Evolutionary conservation across 2,888 invertebrate species (phyloP).

Genomic region (Boloria euphrosyne): DNA sequence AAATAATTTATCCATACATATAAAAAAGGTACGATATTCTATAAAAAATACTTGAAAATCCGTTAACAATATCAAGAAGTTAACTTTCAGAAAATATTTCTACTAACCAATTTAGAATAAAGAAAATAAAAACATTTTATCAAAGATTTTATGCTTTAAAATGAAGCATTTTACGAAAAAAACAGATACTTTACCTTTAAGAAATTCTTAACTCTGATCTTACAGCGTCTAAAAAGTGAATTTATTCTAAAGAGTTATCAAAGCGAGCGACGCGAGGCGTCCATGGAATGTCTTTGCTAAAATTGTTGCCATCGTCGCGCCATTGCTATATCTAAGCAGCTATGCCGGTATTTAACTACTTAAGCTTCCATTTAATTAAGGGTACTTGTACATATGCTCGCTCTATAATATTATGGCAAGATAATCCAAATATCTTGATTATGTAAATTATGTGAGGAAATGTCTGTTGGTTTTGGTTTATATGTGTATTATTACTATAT

Average conservation of each 20-base stretch:
- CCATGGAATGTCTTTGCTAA: constrained; percentile 72
- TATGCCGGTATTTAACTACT: constrained; percentile 54
- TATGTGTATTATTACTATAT: too few relatives aligned
- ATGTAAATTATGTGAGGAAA: not conserved
- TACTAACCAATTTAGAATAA: not conserved
- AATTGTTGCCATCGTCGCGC: constrained; percentile 62
- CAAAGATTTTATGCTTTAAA: too few relatives aligned
- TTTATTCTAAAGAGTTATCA: constrained; percentile 72
- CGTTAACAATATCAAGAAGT: too few relatives aligned
- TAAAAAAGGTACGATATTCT: too few relatives aligned
- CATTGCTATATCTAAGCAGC: constrained; percentile 60
- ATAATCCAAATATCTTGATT: constrained; percentile 4
- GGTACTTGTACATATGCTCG: constrained; percentile 32
- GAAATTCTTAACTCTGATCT: constrained; percentile 33
- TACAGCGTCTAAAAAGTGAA: constrained; percentile 41
- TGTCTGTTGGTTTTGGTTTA: not conserved
- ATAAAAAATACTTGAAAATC: too few relatives aligned
- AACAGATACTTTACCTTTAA: constrained; percentile 15
- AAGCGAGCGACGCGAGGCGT: constrained; percentile 58
- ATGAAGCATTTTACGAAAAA: constrained; percentile 14
- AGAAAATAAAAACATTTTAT: too few relatives aligned
- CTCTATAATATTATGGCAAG: not conserved
- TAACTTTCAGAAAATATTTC: not conserved
- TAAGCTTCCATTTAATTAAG: constrained; percentile 41
- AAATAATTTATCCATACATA: too few relatives aligned